Evolutionary conservation across 2,113 vertebrate species (phyloP).

Genomic region (Halichoerus grypus): DNA sequence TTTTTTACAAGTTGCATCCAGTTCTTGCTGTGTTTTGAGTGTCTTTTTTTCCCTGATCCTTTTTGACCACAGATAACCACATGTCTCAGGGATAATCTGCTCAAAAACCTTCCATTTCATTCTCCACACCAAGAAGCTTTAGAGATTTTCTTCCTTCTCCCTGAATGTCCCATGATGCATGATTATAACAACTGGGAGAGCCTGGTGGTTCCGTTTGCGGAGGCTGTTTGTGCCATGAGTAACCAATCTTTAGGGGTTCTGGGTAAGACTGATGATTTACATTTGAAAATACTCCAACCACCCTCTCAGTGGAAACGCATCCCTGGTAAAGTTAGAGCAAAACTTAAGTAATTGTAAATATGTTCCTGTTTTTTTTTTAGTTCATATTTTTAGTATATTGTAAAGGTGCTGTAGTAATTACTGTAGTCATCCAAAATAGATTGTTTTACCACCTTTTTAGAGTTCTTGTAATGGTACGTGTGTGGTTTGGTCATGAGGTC

Average conservation of each 20-base stretch:
- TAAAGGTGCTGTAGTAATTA: not conserved
- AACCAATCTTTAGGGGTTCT: constrained; percentile 63
- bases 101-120: constrained; percentile 69
- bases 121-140: constrained; percentile 80
- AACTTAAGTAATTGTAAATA: not conserved
- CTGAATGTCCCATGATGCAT: constrained; percentile 78
- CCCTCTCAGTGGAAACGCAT: not conserved
- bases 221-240: constrained; percentile 70
- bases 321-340: not conserved
- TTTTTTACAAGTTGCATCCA: not conserved
- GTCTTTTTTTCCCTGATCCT: constrained; percentile 22
- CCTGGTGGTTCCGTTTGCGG: constrained; percentile 72
- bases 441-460: not conserved
- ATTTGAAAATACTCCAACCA: not conserved
- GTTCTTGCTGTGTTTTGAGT: constrained; percentile 47
- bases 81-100: constrained; percentile 69
- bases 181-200: constrained; percentile 39
- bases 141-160: constrained; percentile 80
- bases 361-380: not conserved
- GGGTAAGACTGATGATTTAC: constrained; percentile 75
- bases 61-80: constrained; percentile 78
- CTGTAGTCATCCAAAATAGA: not conserved
- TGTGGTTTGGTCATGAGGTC: not conserved
- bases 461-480: not conserved
- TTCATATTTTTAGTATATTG: not conserved